Evolutionary conservation across 2,888 invertebrate species (phyloP), one percentile per base, ranked within the genome.

Genomic region (Sympetrum striolatum): DNA sequence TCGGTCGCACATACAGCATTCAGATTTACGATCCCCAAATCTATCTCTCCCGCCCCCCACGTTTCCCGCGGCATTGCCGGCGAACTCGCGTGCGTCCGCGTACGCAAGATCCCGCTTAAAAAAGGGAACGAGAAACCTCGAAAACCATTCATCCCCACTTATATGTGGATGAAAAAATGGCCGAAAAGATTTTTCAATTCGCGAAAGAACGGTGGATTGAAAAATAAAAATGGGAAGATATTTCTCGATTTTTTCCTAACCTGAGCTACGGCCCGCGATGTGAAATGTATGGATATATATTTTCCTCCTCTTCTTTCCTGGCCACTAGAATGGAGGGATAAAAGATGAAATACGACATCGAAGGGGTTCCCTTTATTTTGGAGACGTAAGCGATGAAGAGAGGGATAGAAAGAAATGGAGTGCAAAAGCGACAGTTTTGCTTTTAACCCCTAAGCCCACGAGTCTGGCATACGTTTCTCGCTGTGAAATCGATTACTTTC

Each of bases 11-110:
- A 86, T 86, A 86, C 35, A 35, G 86, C n/a, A 86, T 86, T 86
- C 86, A 86, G 86, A 86, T 86, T 86, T 86, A 86, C 60, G 86
- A 60, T n/a, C 73, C n/a, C 73, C 31, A 10, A n/a, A 73, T 73
- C 73, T 25, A 73, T 73, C n/a, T 31, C 73, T 73, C 73, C n/a
- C 25, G 10, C 73, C 3, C 8, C 31, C 25, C 22, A 60, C 60
- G 60, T 18, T 60, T 60, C 60, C n/a, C 60, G 60, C 60, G 39
- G 5, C 18, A 60, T 60, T 60, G 5, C 60, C 60, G 5, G 15
- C n/a, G 60, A 22, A 60, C 18, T 60, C 39, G 60, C 60, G 60
- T 60, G 60, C 10, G 60, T 60, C 5, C 60, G 60, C 18, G 60
- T 73, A 5, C n/a, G 73, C 18, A 31, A n/a, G 25, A 22, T 3